A percentile compares a stretch with the other conserved stretches of the same genome.
Conservation (phyloP, 2,797 vertebrate species). For the Delichon dasypus region DNA sequence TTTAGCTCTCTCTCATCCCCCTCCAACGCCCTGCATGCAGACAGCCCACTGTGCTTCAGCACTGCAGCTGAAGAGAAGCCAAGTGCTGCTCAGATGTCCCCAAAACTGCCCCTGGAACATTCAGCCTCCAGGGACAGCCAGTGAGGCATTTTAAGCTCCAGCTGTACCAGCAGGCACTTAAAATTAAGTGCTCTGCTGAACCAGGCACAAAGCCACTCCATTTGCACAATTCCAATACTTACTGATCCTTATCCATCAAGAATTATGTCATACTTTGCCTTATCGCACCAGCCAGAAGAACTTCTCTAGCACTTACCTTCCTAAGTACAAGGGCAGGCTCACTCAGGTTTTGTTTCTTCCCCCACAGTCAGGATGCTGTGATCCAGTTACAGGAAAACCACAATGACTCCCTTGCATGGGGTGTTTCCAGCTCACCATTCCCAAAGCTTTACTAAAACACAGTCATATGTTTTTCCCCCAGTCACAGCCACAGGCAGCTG, state of each 20-base stretch:
- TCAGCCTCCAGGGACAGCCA: neutral
- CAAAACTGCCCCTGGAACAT: neutral
- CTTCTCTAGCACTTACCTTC: neutral
- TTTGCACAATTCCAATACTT: neutral
- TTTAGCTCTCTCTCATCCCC: neutral
- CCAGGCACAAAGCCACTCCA: conserved; percentile 8
- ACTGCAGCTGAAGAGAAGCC: neutral
- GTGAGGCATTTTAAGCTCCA: neutral
- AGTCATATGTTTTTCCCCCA: neutral
- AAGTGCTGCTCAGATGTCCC: neutral
- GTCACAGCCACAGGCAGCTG: neutral
- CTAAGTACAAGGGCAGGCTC: neutral
- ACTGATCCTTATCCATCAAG: neutral
- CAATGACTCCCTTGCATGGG: rapidly evolving
- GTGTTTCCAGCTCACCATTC: neutral
- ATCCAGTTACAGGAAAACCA: neutral
- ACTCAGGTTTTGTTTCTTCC: neutral
- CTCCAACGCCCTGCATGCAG: neutral
- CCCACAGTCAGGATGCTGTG: neutral
- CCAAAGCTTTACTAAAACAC: neutral
- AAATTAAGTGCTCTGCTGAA: neutral
- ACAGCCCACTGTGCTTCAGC: neutral
- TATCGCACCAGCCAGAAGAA: conserved; percentile 35
- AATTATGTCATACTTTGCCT: conserved; percentile 20
- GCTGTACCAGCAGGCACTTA: neutral